These are phyloP conservation scores for Sinelater perroti DNA, from an alignment of 2,888 invertebrate species.

Conservation along the genomic window DNA sequence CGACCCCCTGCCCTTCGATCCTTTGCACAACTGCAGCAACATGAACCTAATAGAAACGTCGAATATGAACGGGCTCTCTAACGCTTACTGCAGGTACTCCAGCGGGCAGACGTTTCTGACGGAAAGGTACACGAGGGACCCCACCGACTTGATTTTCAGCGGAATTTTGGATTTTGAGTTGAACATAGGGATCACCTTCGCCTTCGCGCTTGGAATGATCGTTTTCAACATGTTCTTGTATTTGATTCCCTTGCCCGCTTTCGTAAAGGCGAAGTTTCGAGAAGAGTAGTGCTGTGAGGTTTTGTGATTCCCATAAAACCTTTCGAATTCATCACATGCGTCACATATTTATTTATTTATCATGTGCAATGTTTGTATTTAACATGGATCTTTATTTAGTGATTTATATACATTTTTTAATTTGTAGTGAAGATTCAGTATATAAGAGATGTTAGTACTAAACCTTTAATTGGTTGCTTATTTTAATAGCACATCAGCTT, in stretches of 20 bases:
- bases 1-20: conserved; percentile 62
- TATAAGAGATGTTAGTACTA: no score
- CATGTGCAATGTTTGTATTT: no score
- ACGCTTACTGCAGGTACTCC: conserved; percentile 71
- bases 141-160: conserved; percentile 65
- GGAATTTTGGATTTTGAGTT: conserved; percentile 75
- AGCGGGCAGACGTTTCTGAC: conserved; percentile 77
- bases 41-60: conserved; percentile 66
- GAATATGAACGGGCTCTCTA: conserved; percentile 60
- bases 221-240: conserved; percentile 87
- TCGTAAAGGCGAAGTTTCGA: conserved; percentile 87
- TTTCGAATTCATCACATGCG: no score
- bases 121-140: conserved; percentile 72
- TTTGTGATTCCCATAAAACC: no score
- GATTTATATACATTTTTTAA: no score
- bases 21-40: conserved; percentile 66
- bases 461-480: no score
- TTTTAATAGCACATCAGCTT: no score
- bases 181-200: conserved; percentile 83
- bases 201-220: conserved; percentile 82
- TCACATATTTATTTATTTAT: conserved; percentile 2
- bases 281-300: conserved; percentile 66
- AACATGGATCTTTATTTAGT: no score
- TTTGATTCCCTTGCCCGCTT: conserved; percentile 83
- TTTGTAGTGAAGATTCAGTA: no score